These are phyloP conservation scores for Eufriesea mexicana DNA, from an alignment of 1,140 invertebrate species.

Conservation along the genomic window DNA sequence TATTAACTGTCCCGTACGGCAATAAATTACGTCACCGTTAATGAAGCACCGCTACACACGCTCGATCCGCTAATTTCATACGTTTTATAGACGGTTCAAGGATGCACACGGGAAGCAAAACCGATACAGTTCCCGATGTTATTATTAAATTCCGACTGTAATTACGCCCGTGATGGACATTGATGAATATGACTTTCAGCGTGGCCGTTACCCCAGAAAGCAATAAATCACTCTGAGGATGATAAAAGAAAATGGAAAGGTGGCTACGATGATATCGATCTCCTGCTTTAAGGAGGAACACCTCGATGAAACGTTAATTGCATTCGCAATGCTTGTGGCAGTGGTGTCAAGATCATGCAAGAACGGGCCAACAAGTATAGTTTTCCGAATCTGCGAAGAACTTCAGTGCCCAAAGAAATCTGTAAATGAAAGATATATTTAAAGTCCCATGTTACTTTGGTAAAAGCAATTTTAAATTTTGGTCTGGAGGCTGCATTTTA, in stretches of 20 bases:
- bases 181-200: conserved; percentile 60
- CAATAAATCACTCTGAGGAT: conserved; percentile 32
- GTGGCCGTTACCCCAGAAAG: neutral
- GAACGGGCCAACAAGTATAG: too few relatives aligned
- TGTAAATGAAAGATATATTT: too few relatives aligned
- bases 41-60: conserved; percentile 28
- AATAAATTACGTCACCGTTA: conserved; percentile 41
- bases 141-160: conserved; percentile 54
- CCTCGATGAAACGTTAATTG: neutral
- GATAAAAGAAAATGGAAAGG: neutral
- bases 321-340: neutral
- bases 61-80: conserved; percentile 36
- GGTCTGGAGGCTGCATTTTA: too few relatives aligned
- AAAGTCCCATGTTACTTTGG: too few relatives aligned
- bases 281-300: neutral
- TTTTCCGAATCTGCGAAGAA: too few relatives aligned
- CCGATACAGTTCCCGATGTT: conserved; percentile 36
- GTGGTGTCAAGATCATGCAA: too few relatives aligned
- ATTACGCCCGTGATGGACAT: conserved; percentile 52
- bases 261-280: neutral
- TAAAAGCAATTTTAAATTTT: too few relatives aligned
- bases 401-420: too few relatives aligned
- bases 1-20: conserved; percentile 31
- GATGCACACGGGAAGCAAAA: conserved; percentile 15
- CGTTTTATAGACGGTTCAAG: conserved; percentile 43